phyloP scores from a whole-genome alignment of 2,888 invertebrate species.

The Pammene fasciana region DNA sequence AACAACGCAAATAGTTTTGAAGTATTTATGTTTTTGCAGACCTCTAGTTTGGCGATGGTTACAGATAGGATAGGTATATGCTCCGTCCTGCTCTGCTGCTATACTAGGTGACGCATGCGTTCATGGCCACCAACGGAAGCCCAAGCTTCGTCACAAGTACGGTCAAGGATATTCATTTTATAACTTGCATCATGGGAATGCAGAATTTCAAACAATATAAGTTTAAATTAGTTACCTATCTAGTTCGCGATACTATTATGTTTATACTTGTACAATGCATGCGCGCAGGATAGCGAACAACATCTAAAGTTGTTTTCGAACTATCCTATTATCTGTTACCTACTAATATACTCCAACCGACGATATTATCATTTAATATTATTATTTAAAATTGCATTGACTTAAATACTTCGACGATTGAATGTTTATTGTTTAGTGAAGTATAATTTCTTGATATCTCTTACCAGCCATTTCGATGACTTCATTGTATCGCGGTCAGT shows the following conservation, averaged over 20 bases:
- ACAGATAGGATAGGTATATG: slow-evolving; percentile 30
- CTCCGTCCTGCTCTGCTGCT: slow-evolving; percentile 36
- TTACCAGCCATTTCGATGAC: slow-evolving; percentile 26
- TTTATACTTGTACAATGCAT: slow-evolving; percentile 2
- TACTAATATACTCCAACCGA: slow-evolving; percentile 12
- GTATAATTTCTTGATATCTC: slow-evolving; percentile 14
- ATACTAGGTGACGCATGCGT: slow-evolving; percentile 43
- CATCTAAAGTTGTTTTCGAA: slow-evolving; percentile 19
- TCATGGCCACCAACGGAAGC: slow-evolving; percentile 42
- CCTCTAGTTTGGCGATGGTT: slow-evolving; percentile 37
- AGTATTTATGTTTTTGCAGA: slow-evolving; percentile 41
- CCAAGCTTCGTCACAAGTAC: slow-evolving; percentile 40
- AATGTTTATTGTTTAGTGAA: slow-evolving; percentile 15
- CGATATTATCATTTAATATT: slow-evolving; percentile 12
- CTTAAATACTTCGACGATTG: slow-evolving; percentile 13
- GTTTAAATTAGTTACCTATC: background rate
- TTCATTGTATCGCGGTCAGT: slow-evolving; percentile 35
- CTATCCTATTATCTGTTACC: slow-evolving; percentile 20
- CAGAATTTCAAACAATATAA: slow-evolving; percentile 19
- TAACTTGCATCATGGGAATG: slow-evolving; percentile 34
- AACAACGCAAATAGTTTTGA: slow-evolving; percentile 40
- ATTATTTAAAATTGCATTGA: slow-evolving; percentile 21
- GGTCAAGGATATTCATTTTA: slow-evolving; percentile 44
- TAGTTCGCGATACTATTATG: background rate
- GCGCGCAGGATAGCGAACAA: slow-evolving; percentile 10